phyloP scores from a whole-genome alignment of 92 coral and sea anemone genomes.

The Phenganax subtilis region DNA sequence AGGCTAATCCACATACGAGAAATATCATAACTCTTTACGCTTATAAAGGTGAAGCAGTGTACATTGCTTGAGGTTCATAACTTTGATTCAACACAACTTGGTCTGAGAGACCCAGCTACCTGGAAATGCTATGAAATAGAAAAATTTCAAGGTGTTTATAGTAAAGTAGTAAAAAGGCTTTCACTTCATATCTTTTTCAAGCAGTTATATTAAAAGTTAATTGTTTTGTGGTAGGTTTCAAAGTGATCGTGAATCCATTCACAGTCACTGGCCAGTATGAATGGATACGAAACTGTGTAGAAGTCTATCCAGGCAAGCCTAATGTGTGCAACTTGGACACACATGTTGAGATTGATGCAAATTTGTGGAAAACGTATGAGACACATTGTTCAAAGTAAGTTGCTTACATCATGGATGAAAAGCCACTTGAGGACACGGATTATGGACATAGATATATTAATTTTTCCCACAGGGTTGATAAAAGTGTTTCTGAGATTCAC shows the following conservation, averaged over 20 bases:
- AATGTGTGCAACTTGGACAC: constrained; percentile 69
- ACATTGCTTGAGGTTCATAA: not conserved
- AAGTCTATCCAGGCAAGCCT: constrained; percentile 55
- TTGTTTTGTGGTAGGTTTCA: constrained; percentile 46
- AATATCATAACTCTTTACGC: not conserved
- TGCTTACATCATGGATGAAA: not conserved
- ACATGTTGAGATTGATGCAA: constrained; percentile 49
- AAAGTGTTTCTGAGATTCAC: not conserved
- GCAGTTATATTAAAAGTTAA: not conserved
- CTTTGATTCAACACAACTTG: constrained; percentile 2
- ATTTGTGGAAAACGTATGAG: constrained; percentile 37
- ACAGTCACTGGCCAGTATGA: constrained; percentile 38
- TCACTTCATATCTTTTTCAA: too few relatives aligned
- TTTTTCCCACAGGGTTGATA: not conserved
- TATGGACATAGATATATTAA: not conserved
- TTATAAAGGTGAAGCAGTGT: constrained; percentile 19
- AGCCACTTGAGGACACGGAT: not conserved
- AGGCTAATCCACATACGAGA: not conserved
- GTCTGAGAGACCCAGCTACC: not conserved
- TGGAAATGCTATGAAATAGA: constrained; percentile 36
- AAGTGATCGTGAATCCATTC: constrained; percentile 61
- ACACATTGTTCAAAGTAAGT: constrained; percentile 18
- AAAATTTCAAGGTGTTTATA: constrained; percentile 6
- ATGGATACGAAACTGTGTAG: constrained; percentile 52
- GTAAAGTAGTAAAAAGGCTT: not conserved